A percentile compares a stretch with the other conserved stretches of the same genome.
These are phyloP conservation scores for Pteronura brasiliensis DNA, from an alignment of 2,113 vertebrate genomes.

Conservation along the genomic window DNA sequence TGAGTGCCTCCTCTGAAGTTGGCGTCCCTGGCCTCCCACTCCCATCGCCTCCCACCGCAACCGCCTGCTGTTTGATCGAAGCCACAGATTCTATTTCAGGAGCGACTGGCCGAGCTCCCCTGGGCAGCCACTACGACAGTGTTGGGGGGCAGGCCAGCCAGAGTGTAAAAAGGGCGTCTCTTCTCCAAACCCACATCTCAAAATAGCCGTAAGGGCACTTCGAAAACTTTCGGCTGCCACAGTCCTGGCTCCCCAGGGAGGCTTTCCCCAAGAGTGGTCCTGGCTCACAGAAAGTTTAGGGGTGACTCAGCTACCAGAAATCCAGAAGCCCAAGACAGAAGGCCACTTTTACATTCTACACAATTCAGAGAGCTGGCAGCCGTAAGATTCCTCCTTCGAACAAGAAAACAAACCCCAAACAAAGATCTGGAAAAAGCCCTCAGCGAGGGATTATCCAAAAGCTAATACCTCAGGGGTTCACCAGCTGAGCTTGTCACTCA, in stretches of 20 bases:
- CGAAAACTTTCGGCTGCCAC: neutral
- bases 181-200: constrained; percentile 30
- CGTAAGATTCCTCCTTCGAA: neutral
- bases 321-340: neutral
- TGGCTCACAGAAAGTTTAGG: constrained; percentile 8
- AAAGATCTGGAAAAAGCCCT: neutral
- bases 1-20: neutral
- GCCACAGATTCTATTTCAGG: constrained; percentile 42
- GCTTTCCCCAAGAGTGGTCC: constrained; percentile 52
- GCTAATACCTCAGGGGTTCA: neutral
- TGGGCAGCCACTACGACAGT: neutral
- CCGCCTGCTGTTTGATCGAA: neutral
- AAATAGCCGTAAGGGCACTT: constrained; percentile 42
- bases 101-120: neutral
- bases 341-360: neutral
- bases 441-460: neutral
- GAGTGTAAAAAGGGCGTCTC: neutral
- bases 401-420: neutral
- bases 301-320: constrained; percentile 36
- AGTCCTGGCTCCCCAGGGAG: neutral
- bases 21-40: neutral
- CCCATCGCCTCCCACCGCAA: neutral
- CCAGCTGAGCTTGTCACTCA: neutral
- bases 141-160: neutral
- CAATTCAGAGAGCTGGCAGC: neutral